These are phyloP conservation scores for Peromyscus melanophrys DNA, from an alignment of 2,797 vertebrate genomes.

Conservation along the genomic window DNA sequence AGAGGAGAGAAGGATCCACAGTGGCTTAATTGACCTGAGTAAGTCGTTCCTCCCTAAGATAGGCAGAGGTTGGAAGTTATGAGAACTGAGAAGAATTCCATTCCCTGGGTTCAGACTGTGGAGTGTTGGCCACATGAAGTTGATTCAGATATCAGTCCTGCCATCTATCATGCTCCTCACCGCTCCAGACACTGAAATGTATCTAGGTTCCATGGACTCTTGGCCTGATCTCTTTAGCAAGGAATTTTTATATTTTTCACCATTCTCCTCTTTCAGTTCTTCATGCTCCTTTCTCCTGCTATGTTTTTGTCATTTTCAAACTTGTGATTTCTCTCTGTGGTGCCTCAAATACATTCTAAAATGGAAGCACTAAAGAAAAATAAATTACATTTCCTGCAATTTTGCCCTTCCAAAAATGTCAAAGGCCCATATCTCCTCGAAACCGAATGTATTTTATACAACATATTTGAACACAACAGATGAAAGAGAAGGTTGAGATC, in stretches of 20 bases:
- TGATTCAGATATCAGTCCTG: not conserved
- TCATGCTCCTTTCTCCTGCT: not conserved
- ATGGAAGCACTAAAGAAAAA: constrained; percentile 51
- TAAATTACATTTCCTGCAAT: not conserved
- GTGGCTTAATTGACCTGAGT: not conserved
- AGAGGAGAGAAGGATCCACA: not conserved
- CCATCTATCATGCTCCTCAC: not conserved
- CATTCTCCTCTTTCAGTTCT: not conserved
- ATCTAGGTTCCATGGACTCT: constrained; percentile 8
- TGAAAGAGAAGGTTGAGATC: not conserved
- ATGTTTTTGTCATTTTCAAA: not conserved
- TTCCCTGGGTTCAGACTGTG: not conserved
- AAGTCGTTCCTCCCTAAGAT: not conserved
- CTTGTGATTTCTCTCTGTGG: not conserved
- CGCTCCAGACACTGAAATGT: not conserved
- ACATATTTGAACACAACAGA: constrained; percentile 27
- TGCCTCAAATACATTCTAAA: constrained; percentile 30
- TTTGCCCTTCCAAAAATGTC: not conserved
- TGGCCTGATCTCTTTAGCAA: not conserved
- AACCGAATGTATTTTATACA: constrained; percentile 14
- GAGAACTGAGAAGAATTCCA: not conserved
- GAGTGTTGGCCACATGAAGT: not conserved
- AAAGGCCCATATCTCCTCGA: not conserved
- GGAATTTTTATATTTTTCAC: not conserved
- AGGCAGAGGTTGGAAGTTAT: not conserved